Evolutionary conservation across 2,888 invertebrate genomes (phyloP).

Genomic region (Eupithecia pulchellata): DNA sequence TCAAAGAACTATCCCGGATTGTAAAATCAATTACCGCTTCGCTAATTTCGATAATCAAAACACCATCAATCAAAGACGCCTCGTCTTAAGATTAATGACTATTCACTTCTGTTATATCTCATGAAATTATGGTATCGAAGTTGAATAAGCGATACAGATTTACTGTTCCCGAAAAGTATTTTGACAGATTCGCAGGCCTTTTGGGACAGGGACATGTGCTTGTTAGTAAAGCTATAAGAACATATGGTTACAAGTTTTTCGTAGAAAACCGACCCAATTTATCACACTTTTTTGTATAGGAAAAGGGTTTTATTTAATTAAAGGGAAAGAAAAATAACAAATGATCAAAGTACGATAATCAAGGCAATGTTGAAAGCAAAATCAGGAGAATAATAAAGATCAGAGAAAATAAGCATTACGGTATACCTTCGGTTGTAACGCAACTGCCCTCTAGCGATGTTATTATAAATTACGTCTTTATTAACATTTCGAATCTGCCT

Average conservation of each 20-base stretch:
- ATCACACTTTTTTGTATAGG: background rate
- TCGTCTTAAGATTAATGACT: conserved; percentile 32
- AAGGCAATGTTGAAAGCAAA: background rate
- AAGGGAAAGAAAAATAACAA: background rate
- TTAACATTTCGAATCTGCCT: background rate
- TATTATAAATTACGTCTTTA: background rate
- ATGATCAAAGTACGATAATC: background rate
- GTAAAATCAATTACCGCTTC: conserved; percentile 8
- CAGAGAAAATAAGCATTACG: background rate
- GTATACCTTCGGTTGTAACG: background rate
- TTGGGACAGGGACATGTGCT: conserved; percentile 5
- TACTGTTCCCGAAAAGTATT: conserved; percentile 39
- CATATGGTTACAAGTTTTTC: background rate
- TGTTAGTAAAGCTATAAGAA: background rate
- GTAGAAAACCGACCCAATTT: background rate
- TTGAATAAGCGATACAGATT: conserved; percentile 33
- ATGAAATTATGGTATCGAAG: conserved; percentile 20
- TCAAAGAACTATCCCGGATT: background rate
- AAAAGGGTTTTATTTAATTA: background rate
- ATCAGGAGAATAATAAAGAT: background rate
- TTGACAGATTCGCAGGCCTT: conserved; percentile 44
- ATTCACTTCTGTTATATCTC: conserved; percentile 18
- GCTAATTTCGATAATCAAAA: conserved; percentile 26
- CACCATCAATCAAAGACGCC: conserved; percentile 31
- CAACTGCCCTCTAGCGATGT: background rate